Percentiles rank a stretch among this genome's conserved stretches.
Evolutionary conservation across 1,140 invertebrate species (phyloP).

Genomic region (Temnothorax curvispinosus): DNA sequence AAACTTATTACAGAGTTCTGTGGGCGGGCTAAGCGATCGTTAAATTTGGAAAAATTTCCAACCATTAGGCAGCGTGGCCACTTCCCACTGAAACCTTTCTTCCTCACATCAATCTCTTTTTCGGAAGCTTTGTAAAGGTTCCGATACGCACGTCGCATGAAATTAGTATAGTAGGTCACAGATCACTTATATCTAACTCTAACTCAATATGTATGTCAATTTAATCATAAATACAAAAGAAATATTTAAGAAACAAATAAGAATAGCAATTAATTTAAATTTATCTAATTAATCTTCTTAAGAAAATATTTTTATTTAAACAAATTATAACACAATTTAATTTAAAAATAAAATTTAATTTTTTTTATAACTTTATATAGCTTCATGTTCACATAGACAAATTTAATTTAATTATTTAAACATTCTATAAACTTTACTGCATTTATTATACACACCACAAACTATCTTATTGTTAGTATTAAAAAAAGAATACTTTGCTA

Average conservation of each 20-base stretch:
- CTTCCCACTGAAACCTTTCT: slow-evolving; percentile 43
- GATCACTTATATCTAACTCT: slow-evolving; percentile 11
- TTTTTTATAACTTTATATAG: neutral
- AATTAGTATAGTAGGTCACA: neutral
- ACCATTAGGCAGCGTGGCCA: slow-evolving; percentile 65
- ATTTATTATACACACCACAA: neutral
- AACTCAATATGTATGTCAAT: neutral
- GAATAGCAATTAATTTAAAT: neutral
- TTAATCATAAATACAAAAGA: neutral
- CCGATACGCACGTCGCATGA: neutral
- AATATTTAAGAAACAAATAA: neutral
- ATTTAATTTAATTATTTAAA: neutral
- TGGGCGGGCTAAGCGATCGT: slow-evolving; percentile 83
- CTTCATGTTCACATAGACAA: neutral
- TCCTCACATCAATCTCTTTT: slow-evolving; percentile 61
- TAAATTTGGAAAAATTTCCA: slow-evolving; percentile 77
- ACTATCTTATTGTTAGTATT: neutral
- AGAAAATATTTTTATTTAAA: neutral
- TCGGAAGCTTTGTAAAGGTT: slow-evolving; percentile 29
- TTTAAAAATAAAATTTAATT: slow-evolving; percentile 2
- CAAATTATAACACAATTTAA: neutral
- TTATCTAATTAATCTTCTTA: neutral
- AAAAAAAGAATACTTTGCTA: neutral
- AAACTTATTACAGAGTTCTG: slow-evolving; percentile 74
- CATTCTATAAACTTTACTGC: neutral